Evolutionary conservation across 2,797 vertebrate species (phyloP).

Genomic region (Myotis myotis): DNA sequence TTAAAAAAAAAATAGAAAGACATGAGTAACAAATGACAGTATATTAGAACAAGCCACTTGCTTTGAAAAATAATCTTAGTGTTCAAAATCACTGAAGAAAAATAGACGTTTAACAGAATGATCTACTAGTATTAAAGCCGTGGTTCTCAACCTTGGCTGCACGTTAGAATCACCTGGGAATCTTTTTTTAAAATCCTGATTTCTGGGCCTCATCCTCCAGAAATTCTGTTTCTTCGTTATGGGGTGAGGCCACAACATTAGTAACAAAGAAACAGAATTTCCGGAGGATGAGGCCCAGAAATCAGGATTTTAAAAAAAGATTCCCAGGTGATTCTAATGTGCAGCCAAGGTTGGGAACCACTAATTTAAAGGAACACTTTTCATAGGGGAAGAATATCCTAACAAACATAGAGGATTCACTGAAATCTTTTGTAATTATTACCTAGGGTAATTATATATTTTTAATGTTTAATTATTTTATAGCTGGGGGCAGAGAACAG

Average conservation of each 20-base stretch:
- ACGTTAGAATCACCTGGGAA: too few relatives aligned
- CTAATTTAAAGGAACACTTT: not conserved
- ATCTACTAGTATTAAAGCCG: not conserved
- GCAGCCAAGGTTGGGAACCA: too few relatives aligned
- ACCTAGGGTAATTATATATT: not conserved
- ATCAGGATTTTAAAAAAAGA: too few relatives aligned
- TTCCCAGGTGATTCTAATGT: too few relatives aligned
- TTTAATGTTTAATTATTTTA: constrained; percentile 11
- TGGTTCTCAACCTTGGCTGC: too few relatives aligned
- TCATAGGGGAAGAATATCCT: not conserved
- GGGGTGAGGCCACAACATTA: too few relatives aligned
- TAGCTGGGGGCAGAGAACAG: not conserved
- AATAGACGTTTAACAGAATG: not conserved
- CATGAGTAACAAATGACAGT: not conserved
- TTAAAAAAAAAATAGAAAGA: too few relatives aligned
- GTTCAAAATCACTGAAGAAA: constrained; percentile 22
- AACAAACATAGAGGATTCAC: not conserved
- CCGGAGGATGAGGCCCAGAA: too few relatives aligned
- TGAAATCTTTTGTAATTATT: not conserved
- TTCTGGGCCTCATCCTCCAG: too few relatives aligned
- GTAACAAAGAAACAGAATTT: too few relatives aligned
- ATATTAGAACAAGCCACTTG: constrained; percentile 20
- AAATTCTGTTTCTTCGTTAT: too few relatives aligned
- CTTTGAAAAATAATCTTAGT: constrained; percentile 18
- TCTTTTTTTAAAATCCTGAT: too few relatives aligned